Conservation (phyloP, 2,888 invertebrate species). For the Habroteleia sp. region DNA sequence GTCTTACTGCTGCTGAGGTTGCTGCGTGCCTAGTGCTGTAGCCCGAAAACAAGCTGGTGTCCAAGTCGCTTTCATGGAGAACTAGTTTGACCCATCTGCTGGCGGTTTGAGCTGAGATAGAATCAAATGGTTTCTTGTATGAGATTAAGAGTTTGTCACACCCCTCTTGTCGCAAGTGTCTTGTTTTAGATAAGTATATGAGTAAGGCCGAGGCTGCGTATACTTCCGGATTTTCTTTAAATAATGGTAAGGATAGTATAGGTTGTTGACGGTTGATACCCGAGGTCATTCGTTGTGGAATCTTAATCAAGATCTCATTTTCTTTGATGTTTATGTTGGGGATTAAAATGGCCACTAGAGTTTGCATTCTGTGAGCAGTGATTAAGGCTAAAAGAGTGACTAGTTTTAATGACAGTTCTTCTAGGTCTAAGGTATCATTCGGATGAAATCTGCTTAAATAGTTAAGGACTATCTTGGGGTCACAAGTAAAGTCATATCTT, state of each 20-base stretch:
- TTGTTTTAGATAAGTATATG: not conserved
- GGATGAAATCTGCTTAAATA: no score
- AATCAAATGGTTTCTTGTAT: not conserved
- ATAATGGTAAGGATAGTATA: no score
- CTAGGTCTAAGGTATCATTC: no score
- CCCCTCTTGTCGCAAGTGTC: not conserved
- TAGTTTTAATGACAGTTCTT: not conserved
- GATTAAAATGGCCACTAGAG: not conserved
- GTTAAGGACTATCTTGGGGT: no score
- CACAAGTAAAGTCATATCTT: no score
- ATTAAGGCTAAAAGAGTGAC: not conserved
- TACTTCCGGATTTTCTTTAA: no score
- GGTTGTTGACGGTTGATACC: no score
- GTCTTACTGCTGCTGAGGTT: not conserved
- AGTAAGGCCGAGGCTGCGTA: not conserved
- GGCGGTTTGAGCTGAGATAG: not conserved
- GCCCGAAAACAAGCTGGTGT: not conserved
- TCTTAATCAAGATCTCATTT: no score
- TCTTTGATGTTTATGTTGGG: no score
- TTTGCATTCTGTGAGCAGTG: not conserved
- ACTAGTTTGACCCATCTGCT: not conserved
- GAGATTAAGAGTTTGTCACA: not conserved
- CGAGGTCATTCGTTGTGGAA: not conserved
- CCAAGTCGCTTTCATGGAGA: not conserved
- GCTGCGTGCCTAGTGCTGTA: not conserved